phyloP scores from a whole-genome alignment of 2,888 invertebrate species.

The Muscina levida region DNA sequence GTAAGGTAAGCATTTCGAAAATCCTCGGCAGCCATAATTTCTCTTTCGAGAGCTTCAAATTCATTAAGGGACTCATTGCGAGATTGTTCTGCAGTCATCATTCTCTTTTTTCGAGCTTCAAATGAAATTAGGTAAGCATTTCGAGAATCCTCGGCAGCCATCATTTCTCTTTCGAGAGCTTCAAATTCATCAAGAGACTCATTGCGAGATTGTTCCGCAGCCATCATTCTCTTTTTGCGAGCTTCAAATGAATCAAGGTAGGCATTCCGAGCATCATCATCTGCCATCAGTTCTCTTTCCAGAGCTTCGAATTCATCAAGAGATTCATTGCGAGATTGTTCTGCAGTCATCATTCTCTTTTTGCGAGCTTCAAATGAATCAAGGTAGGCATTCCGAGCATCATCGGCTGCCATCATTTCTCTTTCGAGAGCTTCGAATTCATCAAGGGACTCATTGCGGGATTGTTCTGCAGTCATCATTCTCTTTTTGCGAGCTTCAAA shows the following conservation, averaged over 20 bases:
- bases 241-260: too few species aligned
- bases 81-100: background rate
- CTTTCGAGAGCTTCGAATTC: constrained; percentile 14
- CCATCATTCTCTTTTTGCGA: background rate
- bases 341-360: background rate
- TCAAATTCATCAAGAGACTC: constrained; percentile 29
- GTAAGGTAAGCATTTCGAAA: too few species aligned
- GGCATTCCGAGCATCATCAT: constrained; percentile 19
- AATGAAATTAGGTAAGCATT: too few species aligned
- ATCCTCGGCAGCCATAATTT: too few species aligned
- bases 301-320: constrained; percentile 42
- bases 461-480: background rate
- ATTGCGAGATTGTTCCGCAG: background rate
- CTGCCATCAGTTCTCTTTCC: too few species aligned
- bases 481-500: constrained; percentile 29
- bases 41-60: constrained; percentile 11
- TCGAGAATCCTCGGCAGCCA: too few species aligned
- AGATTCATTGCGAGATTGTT: background rate
- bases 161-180: constrained; percentile 32
- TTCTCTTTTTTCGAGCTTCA: too few species aligned
- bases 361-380: background rate
- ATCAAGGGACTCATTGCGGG: background rate
- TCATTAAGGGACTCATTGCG: constrained; percentile 22
- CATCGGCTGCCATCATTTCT: too few species aligned
- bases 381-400: too few species aligned